phyloP scores from a whole-genome alignment of 2,888 invertebrate species.

The Augiades crinisus region DNA sequence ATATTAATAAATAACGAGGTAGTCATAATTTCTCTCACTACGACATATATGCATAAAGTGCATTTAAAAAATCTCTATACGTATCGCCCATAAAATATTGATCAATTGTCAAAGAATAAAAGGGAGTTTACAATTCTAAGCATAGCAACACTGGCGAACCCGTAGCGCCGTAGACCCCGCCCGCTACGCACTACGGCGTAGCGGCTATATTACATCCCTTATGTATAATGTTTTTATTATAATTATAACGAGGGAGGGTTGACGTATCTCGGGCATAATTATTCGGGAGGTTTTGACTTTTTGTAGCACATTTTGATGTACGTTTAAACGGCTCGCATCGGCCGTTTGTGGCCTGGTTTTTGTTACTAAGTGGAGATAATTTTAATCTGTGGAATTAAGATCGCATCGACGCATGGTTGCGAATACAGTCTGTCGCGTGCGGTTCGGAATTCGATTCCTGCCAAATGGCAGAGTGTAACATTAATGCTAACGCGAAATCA shows the following conservation, averaged over 20 bases:
- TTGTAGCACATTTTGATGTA: constrained; percentile 1
- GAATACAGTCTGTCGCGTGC: too few relatives aligned
- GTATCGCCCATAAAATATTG: too few relatives aligned
- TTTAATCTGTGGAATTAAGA: too few relatives aligned
- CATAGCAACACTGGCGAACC: constrained; percentile 56
- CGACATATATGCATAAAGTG: too few relatives aligned
- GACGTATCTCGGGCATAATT: constrained; percentile 24
- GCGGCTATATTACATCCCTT: constrained; percentile 33
- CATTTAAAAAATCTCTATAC: too few relatives aligned
- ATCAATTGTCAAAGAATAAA: not conserved
- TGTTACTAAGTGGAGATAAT: not conserved
- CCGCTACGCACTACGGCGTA: constrained; percentile 46
- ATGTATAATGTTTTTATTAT: constrained; percentile 32
- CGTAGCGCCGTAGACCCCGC: constrained; percentile 67
- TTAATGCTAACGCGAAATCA: too few relatives aligned
- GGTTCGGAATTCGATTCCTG: too few relatives aligned
- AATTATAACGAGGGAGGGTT: constrained; percentile 29
- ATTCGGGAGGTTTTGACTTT: constrained; percentile 14
- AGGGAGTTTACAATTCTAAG: not conserved
- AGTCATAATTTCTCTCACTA: too few relatives aligned
- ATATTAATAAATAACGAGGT: too few relatives aligned
- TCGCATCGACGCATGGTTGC: too few relatives aligned
- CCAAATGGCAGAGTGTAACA: too few relatives aligned
- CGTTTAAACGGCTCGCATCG: not conserved
- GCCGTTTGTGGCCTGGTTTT: not conserved